Evolutionary conservation across 2,888 invertebrate genomes (phyloP), one percentile per base, ranked within the genome.

Genomic region (Zaprionus obscuricornis): DNA sequence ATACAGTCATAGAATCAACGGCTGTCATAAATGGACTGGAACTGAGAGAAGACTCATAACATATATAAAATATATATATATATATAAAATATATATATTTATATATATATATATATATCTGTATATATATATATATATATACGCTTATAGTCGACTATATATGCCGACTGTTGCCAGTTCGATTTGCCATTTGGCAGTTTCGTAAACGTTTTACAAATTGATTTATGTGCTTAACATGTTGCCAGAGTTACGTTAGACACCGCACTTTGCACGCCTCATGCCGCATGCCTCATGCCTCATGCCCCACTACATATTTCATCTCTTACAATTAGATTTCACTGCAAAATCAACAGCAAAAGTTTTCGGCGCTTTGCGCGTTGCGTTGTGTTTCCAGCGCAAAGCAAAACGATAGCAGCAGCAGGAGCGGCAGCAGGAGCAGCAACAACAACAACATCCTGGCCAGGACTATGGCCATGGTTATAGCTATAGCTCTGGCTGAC

Each of bases 141-240:
- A 7, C 18, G 17, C 8, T 34, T 11, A 8, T 22, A 11, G 7
- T 45, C 14, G 13, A 10, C 29, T 51, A 46, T 46, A 37, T 51
- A 57, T 50, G 37, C 31, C 54, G 65, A 58, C 54, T 81, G 81
- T 58, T 67, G 71, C 57, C 58, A 49, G 65, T 75, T 73, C 76
- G 68, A 72, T 68, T 66, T 76, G 68, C 73, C 77, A 68, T 84
- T 72, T 64, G 81, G 82, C 76, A 86, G 60, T 77, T 82, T 63
- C 60, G 59, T 56, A 73, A 86, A 81, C 86, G 83, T 74, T 86
- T 72, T 86, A 85, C 83, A 85, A 84, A 84, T 86, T 84, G 84
- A 84, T 84, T 84, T 86, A 84, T 87, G 84, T 83, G 77, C 84
- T 75, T 75, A 77, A 83, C 75, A 82, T 83, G 83, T 71, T 82